phyloP scores from a whole-genome alignment of 2,797 vertebrate species.

The Garrulus glandarius region DNA sequence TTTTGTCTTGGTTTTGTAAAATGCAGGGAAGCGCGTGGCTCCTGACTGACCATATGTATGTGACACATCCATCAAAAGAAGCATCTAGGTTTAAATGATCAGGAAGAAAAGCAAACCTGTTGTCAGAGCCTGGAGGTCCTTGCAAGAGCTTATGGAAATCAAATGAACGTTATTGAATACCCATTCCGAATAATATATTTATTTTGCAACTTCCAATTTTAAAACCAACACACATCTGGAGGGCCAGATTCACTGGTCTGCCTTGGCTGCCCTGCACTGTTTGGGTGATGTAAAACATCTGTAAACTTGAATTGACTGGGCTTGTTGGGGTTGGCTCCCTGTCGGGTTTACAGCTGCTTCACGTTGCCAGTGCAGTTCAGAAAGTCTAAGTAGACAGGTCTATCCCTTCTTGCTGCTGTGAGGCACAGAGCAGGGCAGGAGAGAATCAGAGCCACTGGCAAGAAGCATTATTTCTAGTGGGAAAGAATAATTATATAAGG shows the following conservation, averaged over 20 bases:
- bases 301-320: neutral
- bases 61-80: neutral
- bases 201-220: neutral
- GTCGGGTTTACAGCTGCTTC: neutral
- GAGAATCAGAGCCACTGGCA: neutral
- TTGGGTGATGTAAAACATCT: slow-evolving; percentile 1
- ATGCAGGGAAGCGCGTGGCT: fast-evolving
- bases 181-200: neutral
- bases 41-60: neutral
- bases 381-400: neutral
- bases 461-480: neutral
- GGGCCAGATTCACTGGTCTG: neutral
- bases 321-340: neutral
- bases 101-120: slow-evolving; percentile 19
- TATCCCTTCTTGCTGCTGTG: neutral
- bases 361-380: neutral
- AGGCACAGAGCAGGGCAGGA: neutral
- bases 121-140: neutral
- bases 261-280: neutral
- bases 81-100: neutral
- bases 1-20: neutral
- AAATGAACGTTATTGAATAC: neutral
- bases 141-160: neutral
- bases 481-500: neutral
- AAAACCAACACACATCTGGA: neutral